These are phyloP conservation scores for Eucidaris tribuloides DNA, from an alignment of 35 echinoderm and acorn worm genomes.

Conservation along the genomic window DNA sequence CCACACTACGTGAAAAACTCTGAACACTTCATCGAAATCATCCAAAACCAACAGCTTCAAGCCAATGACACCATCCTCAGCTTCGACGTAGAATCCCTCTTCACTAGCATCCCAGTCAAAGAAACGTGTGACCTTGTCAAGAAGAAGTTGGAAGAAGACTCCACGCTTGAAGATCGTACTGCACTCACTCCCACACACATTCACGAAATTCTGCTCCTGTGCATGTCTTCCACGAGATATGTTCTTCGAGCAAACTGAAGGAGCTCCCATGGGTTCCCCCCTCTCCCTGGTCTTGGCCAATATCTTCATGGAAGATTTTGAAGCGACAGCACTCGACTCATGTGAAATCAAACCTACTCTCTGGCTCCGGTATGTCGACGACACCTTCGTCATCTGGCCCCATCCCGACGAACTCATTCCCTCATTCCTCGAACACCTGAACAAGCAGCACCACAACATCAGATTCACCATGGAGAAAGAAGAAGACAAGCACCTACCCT, in stretches of 20 bases:
- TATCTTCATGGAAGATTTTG: slow-evolving; percentile 53
- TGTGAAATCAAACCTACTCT: not conserved
- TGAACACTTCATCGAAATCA: too few relatives aligned
- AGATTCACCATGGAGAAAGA: slow-evolving; percentile 48
- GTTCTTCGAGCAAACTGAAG: slow-evolving; percentile 14
- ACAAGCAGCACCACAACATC: slow-evolving; percentile 26
- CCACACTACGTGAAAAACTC: too few relatives aligned
- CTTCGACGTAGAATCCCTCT: too few relatives aligned
- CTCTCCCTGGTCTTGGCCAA: slow-evolving; percentile 25
- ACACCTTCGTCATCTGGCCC: slow-evolving; percentile 36
- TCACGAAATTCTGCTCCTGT: not conserved
- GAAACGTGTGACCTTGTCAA: too few relatives aligned
- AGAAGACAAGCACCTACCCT: not conserved
- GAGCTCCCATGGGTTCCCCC: too few relatives aligned
- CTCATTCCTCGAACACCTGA: slow-evolving; percentile 29
- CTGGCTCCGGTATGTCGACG: slow-evolving; percentile 56
- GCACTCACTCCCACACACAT: not conserved
- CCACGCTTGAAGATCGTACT: not conserved
- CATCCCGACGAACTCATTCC: not conserved
- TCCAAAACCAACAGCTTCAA: too few relatives aligned
- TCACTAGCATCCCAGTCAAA: too few relatives aligned
- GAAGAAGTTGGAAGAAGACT: too few relatives aligned
- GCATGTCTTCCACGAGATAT: not conserved
- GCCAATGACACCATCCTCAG: too few relatives aligned
- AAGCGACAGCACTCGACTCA: slow-evolving; percentile 14